Conservation (phyloP, 2,113 vertebrate genomes). For the Podiceps cristatus region DNA sequence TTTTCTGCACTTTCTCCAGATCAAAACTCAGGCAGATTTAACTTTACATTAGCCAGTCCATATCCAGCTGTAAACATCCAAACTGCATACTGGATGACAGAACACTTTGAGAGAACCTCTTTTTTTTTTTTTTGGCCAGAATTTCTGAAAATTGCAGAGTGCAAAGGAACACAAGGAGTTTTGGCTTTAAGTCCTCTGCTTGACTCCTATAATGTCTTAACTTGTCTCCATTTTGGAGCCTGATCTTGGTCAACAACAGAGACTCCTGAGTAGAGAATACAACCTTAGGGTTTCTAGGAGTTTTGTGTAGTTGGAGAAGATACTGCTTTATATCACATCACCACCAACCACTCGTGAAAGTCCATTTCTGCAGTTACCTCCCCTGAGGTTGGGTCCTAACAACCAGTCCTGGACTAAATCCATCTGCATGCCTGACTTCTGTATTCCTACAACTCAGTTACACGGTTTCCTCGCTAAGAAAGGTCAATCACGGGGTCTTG, state of each 20-base stretch:
- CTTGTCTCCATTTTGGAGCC: not conserved
- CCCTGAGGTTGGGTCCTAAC: not conserved
- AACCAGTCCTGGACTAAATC: not conserved
- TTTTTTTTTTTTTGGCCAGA: not conserved
- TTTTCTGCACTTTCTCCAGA: not conserved
- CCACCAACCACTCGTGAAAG: not conserved
- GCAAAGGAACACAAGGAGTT: not conserved
- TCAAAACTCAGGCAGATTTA: not conserved
- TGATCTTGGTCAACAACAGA: not conserved
- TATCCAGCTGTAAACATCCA: not conserved
- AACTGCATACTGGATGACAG: rapidly evolving
- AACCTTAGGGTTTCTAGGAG: not conserved
- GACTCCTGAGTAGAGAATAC: not conserved
- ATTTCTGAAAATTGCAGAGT: not conserved
- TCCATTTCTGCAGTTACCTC: not conserved
- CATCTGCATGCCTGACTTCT: not conserved
- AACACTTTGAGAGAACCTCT: not conserved
- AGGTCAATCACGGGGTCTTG: not conserved
- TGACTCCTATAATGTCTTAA: not conserved
- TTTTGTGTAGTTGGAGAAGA: not conserved
- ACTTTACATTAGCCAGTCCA: not conserved
- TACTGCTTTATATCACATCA: not conserved
- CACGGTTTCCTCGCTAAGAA: not conserved
- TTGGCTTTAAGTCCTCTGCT: not conserved
- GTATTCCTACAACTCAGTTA: not conserved